Conservation (phyloP, 1,140 invertebrate species). For the Geopemphigus sp. region DNA sequence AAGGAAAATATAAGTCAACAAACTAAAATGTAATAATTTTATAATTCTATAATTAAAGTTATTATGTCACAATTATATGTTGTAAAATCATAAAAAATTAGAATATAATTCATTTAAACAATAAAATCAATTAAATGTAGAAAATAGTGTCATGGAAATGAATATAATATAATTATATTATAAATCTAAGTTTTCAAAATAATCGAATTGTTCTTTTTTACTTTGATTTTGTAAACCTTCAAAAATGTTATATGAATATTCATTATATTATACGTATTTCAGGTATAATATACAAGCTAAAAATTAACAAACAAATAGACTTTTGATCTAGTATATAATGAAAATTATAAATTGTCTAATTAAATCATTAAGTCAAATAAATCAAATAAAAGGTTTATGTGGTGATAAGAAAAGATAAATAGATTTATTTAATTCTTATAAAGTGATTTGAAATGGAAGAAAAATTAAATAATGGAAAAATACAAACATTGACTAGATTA, state of each 20-base stretch:
- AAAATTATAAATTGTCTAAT: neutral
- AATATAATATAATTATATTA: neutral
- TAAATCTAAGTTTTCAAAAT: slow-evolving; percentile 3
- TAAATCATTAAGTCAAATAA: neutral
- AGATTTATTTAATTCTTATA: neutral
- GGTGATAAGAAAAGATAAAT: neutral
- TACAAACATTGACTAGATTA: slow-evolving; percentile 48
- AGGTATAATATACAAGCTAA: neutral
- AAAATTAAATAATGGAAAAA: slow-evolving; percentile 33
- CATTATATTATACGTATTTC: neutral
- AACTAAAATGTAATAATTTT: neutral
- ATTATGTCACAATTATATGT: neutral
- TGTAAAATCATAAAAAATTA: neutral
- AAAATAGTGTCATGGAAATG: neutral
- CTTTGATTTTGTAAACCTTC: neutral
- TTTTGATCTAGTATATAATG: neutral
- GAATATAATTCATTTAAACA: neutral
- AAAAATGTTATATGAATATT: neutral
- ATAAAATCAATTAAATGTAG: neutral
- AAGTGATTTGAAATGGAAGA: slow-evolving; percentile 30
- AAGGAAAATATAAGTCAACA: neutral
- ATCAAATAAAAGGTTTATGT: neutral
- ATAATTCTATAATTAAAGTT: slow-evolving; percentile 1
- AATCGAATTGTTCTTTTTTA: neutral
- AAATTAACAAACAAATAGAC: neutral